Evolutionary conservation across 2,797 vertebrate genomes (phyloP).

Genomic region (Uromys caudimaculatus): DNA sequence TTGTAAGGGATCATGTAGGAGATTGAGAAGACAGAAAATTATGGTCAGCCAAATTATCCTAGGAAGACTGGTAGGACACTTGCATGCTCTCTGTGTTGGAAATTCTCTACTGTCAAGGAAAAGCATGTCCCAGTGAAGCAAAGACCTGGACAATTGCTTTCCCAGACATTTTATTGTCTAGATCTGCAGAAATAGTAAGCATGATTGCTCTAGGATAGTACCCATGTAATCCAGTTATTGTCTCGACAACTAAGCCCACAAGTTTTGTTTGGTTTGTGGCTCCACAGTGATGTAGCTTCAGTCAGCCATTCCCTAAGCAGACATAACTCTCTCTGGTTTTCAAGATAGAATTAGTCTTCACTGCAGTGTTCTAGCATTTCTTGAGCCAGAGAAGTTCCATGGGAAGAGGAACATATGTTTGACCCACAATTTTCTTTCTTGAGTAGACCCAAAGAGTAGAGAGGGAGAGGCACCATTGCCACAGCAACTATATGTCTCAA

Average conservation of each 20-base stretch:
- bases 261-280: conserved; percentile 76
- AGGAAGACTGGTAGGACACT: not conserved
- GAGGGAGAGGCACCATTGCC: not conserved
- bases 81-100: not conserved
- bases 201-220: conserved; percentile 77
- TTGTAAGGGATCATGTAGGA: not conserved
- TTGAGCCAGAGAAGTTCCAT: conserved; percentile 6
- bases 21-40: not conserved
- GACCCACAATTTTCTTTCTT: not conserved
- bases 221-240: conserved; percentile 76
- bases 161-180: conserved; percentile 76
- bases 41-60: not conserved
- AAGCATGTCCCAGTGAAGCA: conserved; percentile 76
- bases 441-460: not conserved
- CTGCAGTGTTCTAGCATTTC: conserved; percentile 22
- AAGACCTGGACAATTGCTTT: conserved; percentile 73
- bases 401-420: conserved; percentile 43
- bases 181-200: conserved; percentile 79
- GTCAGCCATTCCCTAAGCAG: conserved; percentile 57
- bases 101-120: conserved; percentile 70
- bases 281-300: conserved; percentile 73
- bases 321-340: conserved; percentile 59
- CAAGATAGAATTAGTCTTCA: conserved; percentile 47
- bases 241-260: conserved; percentile 81
- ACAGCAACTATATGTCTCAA: not conserved